Percentiles rank a stretch among this genome's conserved stretches.
These are phyloP conservation scores for Xestia rhomboidea DNA, from an alignment of 2,888 invertebrate genomes.

Conservation along the genomic window DNA sequence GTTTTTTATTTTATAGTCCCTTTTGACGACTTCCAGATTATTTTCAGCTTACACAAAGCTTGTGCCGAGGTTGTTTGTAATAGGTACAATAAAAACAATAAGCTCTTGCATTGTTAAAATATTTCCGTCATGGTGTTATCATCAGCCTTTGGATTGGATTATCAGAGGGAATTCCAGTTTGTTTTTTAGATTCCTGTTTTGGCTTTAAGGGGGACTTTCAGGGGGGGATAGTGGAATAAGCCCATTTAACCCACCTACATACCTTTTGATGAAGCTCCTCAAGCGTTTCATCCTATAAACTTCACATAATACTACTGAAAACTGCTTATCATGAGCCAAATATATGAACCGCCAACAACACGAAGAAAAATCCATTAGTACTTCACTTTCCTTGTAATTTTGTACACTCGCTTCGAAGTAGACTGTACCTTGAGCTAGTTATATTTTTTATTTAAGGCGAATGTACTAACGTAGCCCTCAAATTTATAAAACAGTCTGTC, in stretches of 20 bases:
- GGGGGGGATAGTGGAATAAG: no score
- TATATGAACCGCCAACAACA: slow-evolving; percentile 35
- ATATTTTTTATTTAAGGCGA: slow-evolving; percentile 35
- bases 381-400: slow-evolving; percentile 39
- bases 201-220: no score
- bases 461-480: neutral
- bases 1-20: no score
- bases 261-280: neutral
- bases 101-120: neutral
- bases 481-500: neutral
- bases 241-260: neutral
- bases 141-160: no score
- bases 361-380: slow-evolving; percentile 46
- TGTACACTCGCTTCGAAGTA: slow-evolving; percentile 30
- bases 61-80: neutral
- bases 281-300: neutral
- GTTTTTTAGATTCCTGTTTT: no score
- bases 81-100: neutral
- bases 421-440: neutral
- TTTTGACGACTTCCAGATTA: no score
- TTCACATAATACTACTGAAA: slow-evolving; percentile 19
- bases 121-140: no score
- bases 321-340: slow-evolving; percentile 39
- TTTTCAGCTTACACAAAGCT: no score
- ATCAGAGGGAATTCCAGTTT: no score